These are phyloP conservation scores for Bicyclus anynana DNA, from an alignment of 1,140 invertebrate genomes.

Conservation along the genomic window DNA sequence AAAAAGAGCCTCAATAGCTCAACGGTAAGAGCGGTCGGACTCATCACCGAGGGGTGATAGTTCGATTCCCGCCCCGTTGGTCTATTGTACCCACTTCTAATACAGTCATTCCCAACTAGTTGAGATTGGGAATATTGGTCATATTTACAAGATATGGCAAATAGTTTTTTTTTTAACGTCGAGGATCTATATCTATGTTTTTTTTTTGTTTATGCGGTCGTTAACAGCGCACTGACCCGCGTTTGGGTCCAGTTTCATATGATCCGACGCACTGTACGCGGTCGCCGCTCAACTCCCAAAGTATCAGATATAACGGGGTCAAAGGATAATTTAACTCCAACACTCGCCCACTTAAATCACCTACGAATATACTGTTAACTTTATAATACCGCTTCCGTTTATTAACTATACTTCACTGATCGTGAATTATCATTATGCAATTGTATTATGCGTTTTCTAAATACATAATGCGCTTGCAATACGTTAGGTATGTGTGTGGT, in stretches of 20 bases:
- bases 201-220: constrained; percentile 5
- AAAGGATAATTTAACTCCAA: constrained; percentile 22
- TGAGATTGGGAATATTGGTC: too few species aligned
- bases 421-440: constrained; percentile 10
- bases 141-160: background rate
- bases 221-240: constrained; percentile 14
- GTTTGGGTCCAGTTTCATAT: constrained; percentile 12
- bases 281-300: constrained; percentile 12
- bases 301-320: constrained; percentile 22
- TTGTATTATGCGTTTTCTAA: background rate
- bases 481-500: background rate
- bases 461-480: background rate
- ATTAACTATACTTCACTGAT: background rate
- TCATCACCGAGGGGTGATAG: too few species aligned
- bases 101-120: too few species aligned
- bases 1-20: too few species aligned
- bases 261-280: constrained; percentile 8
- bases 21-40: too few species aligned
- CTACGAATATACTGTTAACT: constrained; percentile 5
- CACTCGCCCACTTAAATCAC: constrained; percentile 4
- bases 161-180: background rate
- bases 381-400: constrained; percentile 8
- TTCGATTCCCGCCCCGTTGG: too few species aligned
- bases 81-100: too few species aligned
- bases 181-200: background rate